Percentiles rank a stretch among this genome's conserved stretches.
Conservation (phyloP, 1,140 invertebrate genomes). For the Ooceraea biroi region DNA sequence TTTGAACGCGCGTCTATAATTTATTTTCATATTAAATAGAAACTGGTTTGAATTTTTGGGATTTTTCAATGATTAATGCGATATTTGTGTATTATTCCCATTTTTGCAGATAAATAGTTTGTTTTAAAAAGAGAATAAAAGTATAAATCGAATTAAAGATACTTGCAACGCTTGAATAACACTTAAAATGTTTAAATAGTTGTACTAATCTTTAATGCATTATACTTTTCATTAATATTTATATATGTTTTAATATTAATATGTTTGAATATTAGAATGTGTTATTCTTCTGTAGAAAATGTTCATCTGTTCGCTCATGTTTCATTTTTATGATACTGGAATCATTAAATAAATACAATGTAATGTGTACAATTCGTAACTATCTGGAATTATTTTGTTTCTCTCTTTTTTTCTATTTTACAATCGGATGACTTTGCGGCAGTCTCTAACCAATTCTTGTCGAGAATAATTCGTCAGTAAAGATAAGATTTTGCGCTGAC, state of each 20-base stretch:
- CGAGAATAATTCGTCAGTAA: constrained; percentile 45
- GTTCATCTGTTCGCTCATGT: too few species aligned
- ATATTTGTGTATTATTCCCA: too few species aligned
- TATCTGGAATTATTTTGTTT: not conserved
- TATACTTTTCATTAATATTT: not conserved
- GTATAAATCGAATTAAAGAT: too few species aligned
- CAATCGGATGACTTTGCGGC: constrained; percentile 22
- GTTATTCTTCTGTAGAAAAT: too few species aligned
- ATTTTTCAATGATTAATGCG: too few species aligned
- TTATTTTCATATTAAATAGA: too few species aligned
- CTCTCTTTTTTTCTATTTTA: not conserved
- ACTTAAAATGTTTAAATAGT: not conserved
- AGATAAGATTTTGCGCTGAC: constrained; percentile 40
- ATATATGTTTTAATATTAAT: not conserved
- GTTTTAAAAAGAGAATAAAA: too few species aligned
- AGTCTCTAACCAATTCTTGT: constrained; percentile 7
- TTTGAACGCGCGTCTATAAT: too few species aligned
- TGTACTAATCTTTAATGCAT: not conserved
- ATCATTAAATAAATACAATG: not conserved
- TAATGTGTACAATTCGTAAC: constrained; percentile 5
- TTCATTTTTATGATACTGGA: not conserved
- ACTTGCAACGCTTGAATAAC: too few species aligned
- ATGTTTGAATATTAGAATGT: too few species aligned
- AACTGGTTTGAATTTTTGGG: too few species aligned
- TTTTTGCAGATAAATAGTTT: too few species aligned